Conservation (phyloP, 2,113 vertebrate species). For the Catharus fuscescens region DNA sequence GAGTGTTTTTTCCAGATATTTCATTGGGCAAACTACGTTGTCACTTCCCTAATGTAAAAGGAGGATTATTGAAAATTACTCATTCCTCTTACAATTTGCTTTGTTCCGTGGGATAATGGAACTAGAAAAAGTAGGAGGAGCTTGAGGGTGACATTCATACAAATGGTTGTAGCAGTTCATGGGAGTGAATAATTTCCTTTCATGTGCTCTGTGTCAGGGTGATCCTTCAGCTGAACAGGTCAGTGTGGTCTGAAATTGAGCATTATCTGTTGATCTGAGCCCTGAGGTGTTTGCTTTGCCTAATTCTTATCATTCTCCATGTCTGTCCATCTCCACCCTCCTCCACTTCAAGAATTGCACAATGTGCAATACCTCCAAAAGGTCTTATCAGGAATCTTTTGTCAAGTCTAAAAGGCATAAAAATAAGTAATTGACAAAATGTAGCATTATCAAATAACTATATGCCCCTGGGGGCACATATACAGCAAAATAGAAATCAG, state of each 20-base stretch:
- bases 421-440: background rate
- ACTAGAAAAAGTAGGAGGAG: background rate
- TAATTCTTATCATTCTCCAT: constrained; percentile 16
- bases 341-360: background rate
- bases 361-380: background rate
- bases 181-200: background rate
- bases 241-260: constrained; percentile 30
- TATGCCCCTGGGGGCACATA: background rate
- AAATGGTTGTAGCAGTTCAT: background rate
- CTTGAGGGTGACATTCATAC: background rate
- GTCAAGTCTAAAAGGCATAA: background rate
- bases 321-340: background rate
- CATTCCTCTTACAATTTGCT: background rate
- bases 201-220: constrained; percentile 27
- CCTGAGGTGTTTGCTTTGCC: constrained; percentile 42
- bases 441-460: background rate
- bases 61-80: background rate
- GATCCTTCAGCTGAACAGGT: constrained; percentile 33
- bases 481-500: background rate
- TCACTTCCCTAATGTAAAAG: background rate
- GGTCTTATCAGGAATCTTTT: background rate
- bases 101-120: background rate
- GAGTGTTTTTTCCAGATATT: background rate
- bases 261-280: constrained; percentile 36
- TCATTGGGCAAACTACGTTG: background rate